Conservation (phyloP, 2,797 vertebrate species). For the Betta splendens region DNA sequence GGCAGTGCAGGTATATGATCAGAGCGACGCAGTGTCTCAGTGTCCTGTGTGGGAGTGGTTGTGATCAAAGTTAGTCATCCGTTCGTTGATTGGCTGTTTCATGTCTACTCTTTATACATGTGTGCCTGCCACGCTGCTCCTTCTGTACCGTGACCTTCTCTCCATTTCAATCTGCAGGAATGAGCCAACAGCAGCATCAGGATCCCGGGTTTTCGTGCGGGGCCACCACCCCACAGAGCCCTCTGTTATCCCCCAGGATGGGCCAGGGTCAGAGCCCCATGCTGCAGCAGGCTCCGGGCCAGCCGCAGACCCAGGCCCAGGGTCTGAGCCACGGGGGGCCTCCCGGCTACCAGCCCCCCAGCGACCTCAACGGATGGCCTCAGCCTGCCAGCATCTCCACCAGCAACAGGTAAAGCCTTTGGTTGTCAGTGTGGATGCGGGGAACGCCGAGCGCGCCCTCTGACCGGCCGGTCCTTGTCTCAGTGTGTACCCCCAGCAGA, state of each 20-base stretch:
- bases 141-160: too few relatives aligned
- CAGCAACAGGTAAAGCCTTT: conserved; percentile 80
- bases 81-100: background rate
- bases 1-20: conserved; percentile 74
- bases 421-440: too few relatives aligned
- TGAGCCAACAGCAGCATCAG: conserved; percentile 90
- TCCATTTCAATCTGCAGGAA: conserved; percentile 73
- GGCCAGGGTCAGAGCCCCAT: conserved; percentile 86
- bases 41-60: conserved; percentile 25
- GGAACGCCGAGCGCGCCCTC: background rate
- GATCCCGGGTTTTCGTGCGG: conserved; percentile 88
- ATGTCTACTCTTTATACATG: too few relatives aligned
- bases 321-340: conserved; percentile 79
- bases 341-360: conserved; percentile 86
- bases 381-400: conserved; percentile 82
- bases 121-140: accelerated
- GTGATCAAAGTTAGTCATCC: background rate
- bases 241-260: conserved; percentile 94
- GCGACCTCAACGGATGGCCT: conserved; percentile 92
- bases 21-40: background rate
- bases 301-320: conserved; percentile 46
- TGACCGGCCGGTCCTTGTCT: background rate
- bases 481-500: conserved; percentile 94
- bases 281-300: conserved; percentile 67
- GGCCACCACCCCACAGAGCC: conserved; percentile 89